A percentile compares a stretch with the other conserved stretches of the same genome.
Evolutionary conservation across 2,113 vertebrate genomes (phyloP).

Genomic region (Siniperca chuatsi): DNA sequence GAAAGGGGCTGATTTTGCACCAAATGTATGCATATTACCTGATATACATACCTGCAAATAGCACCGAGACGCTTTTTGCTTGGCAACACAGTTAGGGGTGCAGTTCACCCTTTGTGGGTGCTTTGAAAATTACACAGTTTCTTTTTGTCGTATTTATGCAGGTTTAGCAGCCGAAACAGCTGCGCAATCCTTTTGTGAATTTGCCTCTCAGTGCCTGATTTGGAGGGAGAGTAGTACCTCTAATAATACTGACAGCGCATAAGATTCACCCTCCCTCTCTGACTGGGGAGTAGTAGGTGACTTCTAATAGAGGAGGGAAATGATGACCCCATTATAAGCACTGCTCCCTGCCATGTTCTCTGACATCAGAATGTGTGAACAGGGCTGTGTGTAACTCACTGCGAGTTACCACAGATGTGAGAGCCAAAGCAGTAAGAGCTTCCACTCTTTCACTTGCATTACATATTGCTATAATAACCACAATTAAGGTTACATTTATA

Average conservation of each 20-base stretch:
- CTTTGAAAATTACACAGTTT: too few relatives aligned
- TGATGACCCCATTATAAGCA: constrained; percentile 47
- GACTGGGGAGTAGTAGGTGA: constrained; percentile 26
- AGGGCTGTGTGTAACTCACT: background rate
- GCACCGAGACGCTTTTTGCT: too few relatives aligned
- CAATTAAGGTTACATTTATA: background rate
- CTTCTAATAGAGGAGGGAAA: constrained; percentile 44
- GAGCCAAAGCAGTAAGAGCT: background rate
- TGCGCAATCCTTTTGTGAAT: too few relatives aligned
- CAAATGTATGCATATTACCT: too few relatives aligned
- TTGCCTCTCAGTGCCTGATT: background rate
- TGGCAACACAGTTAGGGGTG: too few relatives aligned
- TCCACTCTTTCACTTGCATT: background rate
- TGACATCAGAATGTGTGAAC: constrained; percentile 46
- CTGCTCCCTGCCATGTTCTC: constrained; percentile 49
- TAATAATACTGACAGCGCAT: constrained; percentile 49
- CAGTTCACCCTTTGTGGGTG: too few relatives aligned
- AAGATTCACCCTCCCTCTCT: constrained; percentile 4
- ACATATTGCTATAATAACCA: background rate
- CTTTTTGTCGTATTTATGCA: too few relatives aligned
- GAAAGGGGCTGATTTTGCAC: too few relatives aligned
- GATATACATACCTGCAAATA: too few relatives aligned
- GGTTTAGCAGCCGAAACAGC: too few relatives aligned
- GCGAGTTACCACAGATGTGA: background rate
- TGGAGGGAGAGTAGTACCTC: constrained; percentile 23